These are phyloP conservation scores for Podargus strigoides DNA, from an alignment of 2,797 vertebrate species.

Conservation along the genomic window DNA sequence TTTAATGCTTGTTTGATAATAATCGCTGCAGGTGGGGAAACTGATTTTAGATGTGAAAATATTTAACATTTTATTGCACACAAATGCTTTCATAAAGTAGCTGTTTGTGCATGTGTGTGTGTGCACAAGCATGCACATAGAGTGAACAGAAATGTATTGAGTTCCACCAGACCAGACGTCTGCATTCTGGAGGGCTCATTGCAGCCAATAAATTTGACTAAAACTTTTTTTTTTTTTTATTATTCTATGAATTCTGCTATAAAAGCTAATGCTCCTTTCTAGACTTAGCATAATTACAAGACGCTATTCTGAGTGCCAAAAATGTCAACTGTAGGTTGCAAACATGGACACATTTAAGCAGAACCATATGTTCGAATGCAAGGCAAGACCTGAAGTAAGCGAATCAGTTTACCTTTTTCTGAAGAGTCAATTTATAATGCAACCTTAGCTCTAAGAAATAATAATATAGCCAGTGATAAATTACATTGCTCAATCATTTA, in stretches of 20 bases:
- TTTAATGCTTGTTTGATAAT: conserved; percentile 4
- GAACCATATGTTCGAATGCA: conserved; percentile 74
- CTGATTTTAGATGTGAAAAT: conserved; percentile 51
- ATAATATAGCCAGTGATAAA: background rate
- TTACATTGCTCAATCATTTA: conserved; percentile 4
- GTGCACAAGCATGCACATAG: background rate
- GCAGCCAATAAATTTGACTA: conserved; percentile 80
- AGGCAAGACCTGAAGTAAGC: conserved; percentile 50
- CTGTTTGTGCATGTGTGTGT: background rate
- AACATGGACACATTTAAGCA: conserved; percentile 77
- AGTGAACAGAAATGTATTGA: conserved; percentile 77
- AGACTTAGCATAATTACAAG: conserved; percentile 78
- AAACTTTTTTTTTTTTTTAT: conserved; percentile 52
- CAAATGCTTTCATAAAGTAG: conserved; percentile 56
- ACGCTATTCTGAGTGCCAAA: conserved; percentile 74
- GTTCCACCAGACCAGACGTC: conserved; percentile 78
- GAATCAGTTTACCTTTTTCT: conserved; percentile 64
- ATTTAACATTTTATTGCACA: conserved; percentile 64
- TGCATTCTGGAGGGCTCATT: conserved; percentile 76
- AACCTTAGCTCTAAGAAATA: conserved; percentile 43
- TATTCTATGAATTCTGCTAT: conserved; percentile 76
- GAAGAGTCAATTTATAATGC: conserved; percentile 60
- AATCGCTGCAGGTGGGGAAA: background rate
- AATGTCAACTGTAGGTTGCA: conserved; percentile 75
- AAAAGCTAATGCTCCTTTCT: conserved; percentile 78